phyloP scores from a whole-genome alignment of 1,140 invertebrate genomes.

The Bombyx mandarina region DNA sequence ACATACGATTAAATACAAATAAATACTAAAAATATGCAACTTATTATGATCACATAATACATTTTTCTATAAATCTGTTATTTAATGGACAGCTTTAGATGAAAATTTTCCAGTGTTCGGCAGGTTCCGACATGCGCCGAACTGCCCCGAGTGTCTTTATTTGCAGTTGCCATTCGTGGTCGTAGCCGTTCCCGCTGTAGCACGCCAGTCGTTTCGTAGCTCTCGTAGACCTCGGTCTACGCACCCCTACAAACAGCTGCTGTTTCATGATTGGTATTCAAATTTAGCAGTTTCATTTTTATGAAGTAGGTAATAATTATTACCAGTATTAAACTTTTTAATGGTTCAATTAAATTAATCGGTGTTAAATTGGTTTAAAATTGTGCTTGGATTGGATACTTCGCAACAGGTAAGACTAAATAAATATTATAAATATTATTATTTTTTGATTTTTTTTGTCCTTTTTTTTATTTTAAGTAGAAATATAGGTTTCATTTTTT shows the following conservation, averaged over 20 bases:
- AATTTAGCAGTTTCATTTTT: too few relatives aligned
- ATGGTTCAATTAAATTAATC: not conserved
- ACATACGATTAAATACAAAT: too few relatives aligned
- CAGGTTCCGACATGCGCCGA: constrained; percentile 42
- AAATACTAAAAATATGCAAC: too few relatives aligned
- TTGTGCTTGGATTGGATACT: constrained; percentile 13
- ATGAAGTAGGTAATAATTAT: too few relatives aligned
- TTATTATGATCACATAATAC: too few relatives aligned
- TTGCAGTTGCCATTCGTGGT: constrained; percentile 31
- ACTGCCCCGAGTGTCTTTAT: constrained; percentile 41
- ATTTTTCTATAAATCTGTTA: constrained; percentile 4
- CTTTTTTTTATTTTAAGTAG: not conserved
- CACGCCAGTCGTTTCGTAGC: constrained; percentile 53
- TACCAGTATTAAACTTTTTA: too few relatives aligned
- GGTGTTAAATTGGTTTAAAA: constrained; percentile 13
- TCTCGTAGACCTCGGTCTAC: constrained; percentile 37
- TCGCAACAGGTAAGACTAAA: constrained; percentile 18
- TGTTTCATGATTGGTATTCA: too few relatives aligned
- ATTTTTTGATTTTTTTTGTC: constrained; percentile 3
- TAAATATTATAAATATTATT: not conserved
- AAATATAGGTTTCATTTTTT: not conserved
- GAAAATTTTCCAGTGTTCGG: constrained; percentile 37
- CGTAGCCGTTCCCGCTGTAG: constrained; percentile 38
- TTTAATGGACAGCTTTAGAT: constrained; percentile 35
- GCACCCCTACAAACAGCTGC: constrained; percentile 9